Base-by-base conservation (phyloP, 2,888 invertebrate species). In the Petrolisthes cinctipes region DNA sequence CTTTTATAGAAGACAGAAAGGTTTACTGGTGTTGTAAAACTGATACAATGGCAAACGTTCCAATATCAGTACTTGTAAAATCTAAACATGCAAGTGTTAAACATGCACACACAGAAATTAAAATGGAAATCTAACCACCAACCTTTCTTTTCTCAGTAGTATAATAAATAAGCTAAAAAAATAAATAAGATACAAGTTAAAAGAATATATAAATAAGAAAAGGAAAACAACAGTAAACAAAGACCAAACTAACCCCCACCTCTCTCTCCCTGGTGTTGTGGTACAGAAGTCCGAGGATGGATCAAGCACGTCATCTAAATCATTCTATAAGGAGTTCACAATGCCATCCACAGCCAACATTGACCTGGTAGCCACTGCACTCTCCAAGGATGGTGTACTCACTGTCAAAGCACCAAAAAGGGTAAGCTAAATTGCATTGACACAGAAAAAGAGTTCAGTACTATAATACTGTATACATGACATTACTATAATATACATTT, bases 371-470 rank as follows among this genome's bases (percentile, higher is more conserved):
- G 56, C 87, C 73, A 90, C 90, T 68, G 90, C 90, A 5, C 85
- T 90, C 71, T 90, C 90, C 53, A 90, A 89, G 86, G 90, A 90
- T 68, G 90, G 90, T 6, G 89, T 90, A 68, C 81, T 90, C 11
- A 90, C 90, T n/a, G 85, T 90, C 83, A 85, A 82, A 23, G 90
- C 90, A 0, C 90, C 90, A 7, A 90, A 90, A 85, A 85, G 83
- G 84, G 90, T 90, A 83, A 56, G 90, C 61, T 61, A 61, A 61
- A 14, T 9, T 14, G 17, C 9, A 17, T 17, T 17, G 17, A 17
- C 9, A 61, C 17, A 61, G 61, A 61, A 61, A 61, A 2, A 61
- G 61, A 61, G 17, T 14, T 61, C 9, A 61, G 11, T 71, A 6
- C 11, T 17, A n/a, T 71, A n/a, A n/a, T 71, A 71, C 14, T n/a